Evolutionary conservation across 2,113 vertebrate genomes (phyloP).

Genomic region (Sula dactylatra): DNA sequence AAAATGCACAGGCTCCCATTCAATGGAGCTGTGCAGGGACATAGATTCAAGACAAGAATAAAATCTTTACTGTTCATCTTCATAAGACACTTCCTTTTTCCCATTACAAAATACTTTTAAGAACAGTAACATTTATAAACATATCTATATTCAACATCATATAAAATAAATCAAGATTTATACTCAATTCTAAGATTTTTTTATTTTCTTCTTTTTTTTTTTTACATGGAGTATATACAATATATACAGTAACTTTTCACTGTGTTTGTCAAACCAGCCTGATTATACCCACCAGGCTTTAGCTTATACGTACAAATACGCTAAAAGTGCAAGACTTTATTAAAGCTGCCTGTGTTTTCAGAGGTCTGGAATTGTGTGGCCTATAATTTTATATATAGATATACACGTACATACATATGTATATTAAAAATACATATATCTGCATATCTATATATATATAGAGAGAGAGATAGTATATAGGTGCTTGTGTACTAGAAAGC

Average conservation of each 20-base stretch:
- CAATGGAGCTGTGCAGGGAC: neutral
- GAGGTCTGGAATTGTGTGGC: slow-evolving; percentile 61
- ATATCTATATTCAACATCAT: slow-evolving; percentile 69
- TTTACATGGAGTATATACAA: slow-evolving; percentile 37
- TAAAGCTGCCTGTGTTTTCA: slow-evolving; percentile 68
- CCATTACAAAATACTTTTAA: slow-evolving; percentile 69
- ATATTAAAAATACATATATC: neutral
- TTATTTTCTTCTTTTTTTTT: neutral
- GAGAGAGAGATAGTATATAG: neutral
- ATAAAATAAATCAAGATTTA: slow-evolving; percentile 72
- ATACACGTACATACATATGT: neutral
- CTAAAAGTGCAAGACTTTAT: slow-evolving; percentile 75
- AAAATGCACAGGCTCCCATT: neutral
- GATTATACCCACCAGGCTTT: slow-evolving; percentile 49
- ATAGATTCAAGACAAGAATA: slow-evolving; percentile 45
- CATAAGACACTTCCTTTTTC: slow-evolving; percentile 66
- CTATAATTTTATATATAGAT: neutral
- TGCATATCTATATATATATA: neutral
- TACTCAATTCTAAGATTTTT: slow-evolving; percentile 24
- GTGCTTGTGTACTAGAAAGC: neutral
- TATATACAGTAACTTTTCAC: slow-evolving; percentile 54
- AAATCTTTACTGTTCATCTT: slow-evolving; percentile 54
- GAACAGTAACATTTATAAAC: slow-evolving; percentile 71
- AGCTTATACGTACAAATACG: slow-evolving; percentile 68
- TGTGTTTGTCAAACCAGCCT: slow-evolving; percentile 43